Conservation (phyloP, 1,140 invertebrate species). For the Artemia franciscana region DNA sequence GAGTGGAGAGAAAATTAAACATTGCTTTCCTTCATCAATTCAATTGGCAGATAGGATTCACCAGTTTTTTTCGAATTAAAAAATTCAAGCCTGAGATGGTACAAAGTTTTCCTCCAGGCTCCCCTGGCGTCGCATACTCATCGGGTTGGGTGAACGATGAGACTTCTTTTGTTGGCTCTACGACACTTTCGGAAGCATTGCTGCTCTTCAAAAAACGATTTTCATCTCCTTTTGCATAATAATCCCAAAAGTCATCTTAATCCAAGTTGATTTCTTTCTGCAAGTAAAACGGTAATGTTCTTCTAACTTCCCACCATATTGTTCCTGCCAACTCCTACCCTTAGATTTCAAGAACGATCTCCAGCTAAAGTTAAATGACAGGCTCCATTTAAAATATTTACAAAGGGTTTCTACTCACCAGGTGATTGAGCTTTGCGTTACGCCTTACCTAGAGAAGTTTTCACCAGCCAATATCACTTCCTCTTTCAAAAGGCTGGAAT, state of each 20-base stretch:
- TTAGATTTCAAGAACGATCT: slow-evolving; percentile 19
- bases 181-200: slow-evolving; percentile 19
- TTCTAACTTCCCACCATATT: slow-evolving; percentile 17
- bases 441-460: slow-evolving; percentile 7
- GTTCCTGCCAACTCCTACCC: slow-evolving; percentile 19
- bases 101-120: slow-evolving; percentile 20
- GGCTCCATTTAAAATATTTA: slow-evolving; percentile 13
- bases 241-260: slow-evolving; percentile 13
- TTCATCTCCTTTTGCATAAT: slow-evolving; percentile 12
- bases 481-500: slow-evolving; percentile 13
- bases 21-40: slow-evolving; percentile 18
- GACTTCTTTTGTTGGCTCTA: slow-evolving; percentile 12
- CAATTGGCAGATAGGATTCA: slow-evolving; percentile 18
- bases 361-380: slow-evolving; percentile 14
- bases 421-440: slow-evolving; percentile 9
- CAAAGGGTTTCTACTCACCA: slow-evolving; percentile 13
- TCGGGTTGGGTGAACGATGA: slow-evolving; percentile 16
- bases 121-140: slow-evolving; percentile 1
- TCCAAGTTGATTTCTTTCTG: slow-evolving; percentile 8
- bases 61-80: slow-evolving; percentile 22
- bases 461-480: slow-evolving; percentile 10
- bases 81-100: no score
- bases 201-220: slow-evolving; percentile 11
- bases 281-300: slow-evolving; percentile 31
- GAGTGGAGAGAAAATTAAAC: no score